Conservation (phyloP, 2,797 vertebrate species). For the Sebastes taczanowskii region DNA sequence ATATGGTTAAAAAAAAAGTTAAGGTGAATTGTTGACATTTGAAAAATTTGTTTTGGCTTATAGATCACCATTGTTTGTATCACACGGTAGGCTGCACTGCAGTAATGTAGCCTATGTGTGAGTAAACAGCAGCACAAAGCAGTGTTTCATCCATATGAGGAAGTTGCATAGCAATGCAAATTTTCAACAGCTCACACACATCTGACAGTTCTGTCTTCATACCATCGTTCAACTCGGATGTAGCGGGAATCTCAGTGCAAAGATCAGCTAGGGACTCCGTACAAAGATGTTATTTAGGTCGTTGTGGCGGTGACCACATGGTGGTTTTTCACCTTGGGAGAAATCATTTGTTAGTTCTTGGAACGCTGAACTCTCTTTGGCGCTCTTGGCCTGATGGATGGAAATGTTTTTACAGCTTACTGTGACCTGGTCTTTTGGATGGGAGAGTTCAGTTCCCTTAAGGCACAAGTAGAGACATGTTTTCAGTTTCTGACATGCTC, state of each 20-base stretch:
- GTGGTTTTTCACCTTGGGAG: not conserved
- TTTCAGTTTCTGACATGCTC: slow-evolving; percentile 50
- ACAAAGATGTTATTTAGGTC: not conserved
- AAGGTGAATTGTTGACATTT: not conserved
- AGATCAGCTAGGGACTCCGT: not conserved
- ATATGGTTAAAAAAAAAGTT: not conserved
- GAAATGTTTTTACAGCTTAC: slow-evolving; percentile 31
- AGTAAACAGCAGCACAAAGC: not conserved
- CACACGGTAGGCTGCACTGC: not conserved
- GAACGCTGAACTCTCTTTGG: not conserved
- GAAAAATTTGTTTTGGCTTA: not conserved
- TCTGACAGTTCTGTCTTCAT: not conserved
- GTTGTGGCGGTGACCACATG: not conserved
- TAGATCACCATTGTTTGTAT: not conserved
- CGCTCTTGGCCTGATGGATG: slow-evolving; percentile 24
- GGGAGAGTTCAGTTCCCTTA: slow-evolving; percentile 43
- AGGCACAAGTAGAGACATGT: slow-evolving; percentile 32
- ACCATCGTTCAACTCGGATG: not conserved
- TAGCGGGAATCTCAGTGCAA: not conserved
- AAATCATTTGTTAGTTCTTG: not conserved
- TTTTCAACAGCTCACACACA: not conserved
- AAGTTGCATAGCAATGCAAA: slow-evolving; percentile 38
- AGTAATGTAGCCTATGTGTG: not conserved
- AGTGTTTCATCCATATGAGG: slow-evolving; percentile 18
- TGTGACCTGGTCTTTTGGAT: slow-evolving; percentile 45